phyloP scores from a whole-genome alignment of 2,888 invertebrate genomes.

The Eristalis pertinax region DNA sequence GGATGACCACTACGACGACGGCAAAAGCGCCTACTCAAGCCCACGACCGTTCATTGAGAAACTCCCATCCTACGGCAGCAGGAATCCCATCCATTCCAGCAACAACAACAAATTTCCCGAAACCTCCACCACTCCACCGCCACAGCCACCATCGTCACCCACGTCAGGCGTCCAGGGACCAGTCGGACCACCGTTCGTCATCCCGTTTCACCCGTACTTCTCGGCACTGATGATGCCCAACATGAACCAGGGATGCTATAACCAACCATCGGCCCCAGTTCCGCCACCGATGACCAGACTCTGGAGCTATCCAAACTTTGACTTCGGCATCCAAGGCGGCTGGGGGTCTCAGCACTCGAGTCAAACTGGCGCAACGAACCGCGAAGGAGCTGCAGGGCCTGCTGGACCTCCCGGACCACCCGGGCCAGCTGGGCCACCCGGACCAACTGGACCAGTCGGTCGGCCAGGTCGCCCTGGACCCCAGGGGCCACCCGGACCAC shows the following conservation, averaged over 20 bases:
- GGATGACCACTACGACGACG: conserved; percentile 54
- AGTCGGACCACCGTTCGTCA: not conserved
- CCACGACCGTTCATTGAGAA: conserved; percentile 60
- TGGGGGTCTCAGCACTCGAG: conserved; percentile 31
- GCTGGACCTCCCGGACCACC: conserved; percentile 73
- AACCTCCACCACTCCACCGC: not conserved
- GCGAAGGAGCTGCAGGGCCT: conserved; percentile 73
- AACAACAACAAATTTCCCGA: conserved; percentile 30
- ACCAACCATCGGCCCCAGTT: not conserved
- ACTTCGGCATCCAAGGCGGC: conserved; percentile 54
- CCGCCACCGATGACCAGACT: conserved; percentile 26
- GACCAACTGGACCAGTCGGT: conserved; percentile 47
- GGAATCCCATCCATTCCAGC: not conserved
- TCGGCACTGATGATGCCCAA: conserved; percentile 1
- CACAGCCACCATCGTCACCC: not conserved
- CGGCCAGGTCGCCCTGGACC: conserved; percentile 64
- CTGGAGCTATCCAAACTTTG: conserved; percentile 51
- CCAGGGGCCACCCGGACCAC: conserved; percentile 38
- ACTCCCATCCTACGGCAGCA: conserved; percentile 28
- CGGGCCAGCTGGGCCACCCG: conserved; percentile 66
- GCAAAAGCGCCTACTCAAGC: conserved; percentile 47
- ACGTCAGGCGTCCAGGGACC: not conserved
- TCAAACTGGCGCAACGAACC: not conserved
- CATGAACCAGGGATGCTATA: conserved; percentile 30
- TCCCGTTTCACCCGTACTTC: not conserved